These are phyloP conservation scores for Microtus ochrogaster DNA, from an alignment of 2,113 vertebrate species.

Conservation along the genomic window DNA sequence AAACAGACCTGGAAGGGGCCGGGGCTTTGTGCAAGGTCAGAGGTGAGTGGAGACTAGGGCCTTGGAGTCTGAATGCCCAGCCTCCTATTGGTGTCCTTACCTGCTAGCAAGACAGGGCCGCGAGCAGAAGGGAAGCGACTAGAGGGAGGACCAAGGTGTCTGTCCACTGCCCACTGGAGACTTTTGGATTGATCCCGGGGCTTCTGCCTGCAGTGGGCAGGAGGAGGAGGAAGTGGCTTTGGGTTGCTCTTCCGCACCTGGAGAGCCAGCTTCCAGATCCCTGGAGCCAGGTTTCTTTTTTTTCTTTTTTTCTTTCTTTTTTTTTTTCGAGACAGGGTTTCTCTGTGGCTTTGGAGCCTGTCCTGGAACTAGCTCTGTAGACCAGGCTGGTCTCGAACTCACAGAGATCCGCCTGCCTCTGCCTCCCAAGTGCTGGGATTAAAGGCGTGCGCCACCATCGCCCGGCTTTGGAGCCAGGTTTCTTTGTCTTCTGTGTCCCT, in stretches of 20 bases:
- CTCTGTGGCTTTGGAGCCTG: too few relatives aligned
- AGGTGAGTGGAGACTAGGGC: not conserved
- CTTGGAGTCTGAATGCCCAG: not conserved
- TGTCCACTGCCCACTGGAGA: not conserved
- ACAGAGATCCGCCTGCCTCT: too few relatives aligned
- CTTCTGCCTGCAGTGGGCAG: not conserved
- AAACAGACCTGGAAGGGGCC: not conserved
- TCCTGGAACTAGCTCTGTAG: too few relatives aligned
- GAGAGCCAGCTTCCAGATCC: not conserved
- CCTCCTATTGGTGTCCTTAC: not conserved
- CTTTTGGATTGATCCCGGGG: not conserved
- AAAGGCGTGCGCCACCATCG: too few relatives aligned
- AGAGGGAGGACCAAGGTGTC: not conserved
- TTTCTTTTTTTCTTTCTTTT: too few relatives aligned
- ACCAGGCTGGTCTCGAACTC: too few relatives aligned
- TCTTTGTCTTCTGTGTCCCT: slow-evolving; percentile 5
- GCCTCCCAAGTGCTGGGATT: too few relatives aligned
- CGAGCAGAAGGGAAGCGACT: not conserved
- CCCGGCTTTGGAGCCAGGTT: not conserved
- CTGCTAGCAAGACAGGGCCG: not conserved
- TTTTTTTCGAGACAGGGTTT: too few relatives aligned
- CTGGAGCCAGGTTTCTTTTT: not conserved
- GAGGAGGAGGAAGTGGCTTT: not conserved
- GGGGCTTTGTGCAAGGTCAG: not conserved
- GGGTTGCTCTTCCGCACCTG: not conserved